These are phyloP conservation scores for Machimus rusticus DNA, from an alignment of 2,888 invertebrate species.

Conservation along the genomic window DNA sequence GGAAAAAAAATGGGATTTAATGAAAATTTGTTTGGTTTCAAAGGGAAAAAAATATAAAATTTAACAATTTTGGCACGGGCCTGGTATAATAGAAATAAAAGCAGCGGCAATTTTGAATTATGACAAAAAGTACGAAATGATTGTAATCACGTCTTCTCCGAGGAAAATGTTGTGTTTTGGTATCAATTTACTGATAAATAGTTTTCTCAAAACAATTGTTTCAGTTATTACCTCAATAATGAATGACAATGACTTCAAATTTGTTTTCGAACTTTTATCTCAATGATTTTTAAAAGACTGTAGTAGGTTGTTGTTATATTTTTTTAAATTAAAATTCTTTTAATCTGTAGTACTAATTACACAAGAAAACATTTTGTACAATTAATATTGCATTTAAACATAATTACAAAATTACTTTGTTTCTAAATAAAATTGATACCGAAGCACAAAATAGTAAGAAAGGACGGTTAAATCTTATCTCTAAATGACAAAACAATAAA, in stretches of 20 bases:
- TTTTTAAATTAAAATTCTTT: no score
- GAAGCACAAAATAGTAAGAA: background rate
- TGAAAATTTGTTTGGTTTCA: background rate
- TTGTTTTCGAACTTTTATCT: no score
- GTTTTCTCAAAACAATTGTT: background rate
- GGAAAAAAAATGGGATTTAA: background rate
- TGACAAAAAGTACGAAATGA: background rate
- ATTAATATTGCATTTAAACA: background rate
- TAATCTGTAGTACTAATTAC: no score
- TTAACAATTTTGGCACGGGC: background rate
- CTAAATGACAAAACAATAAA: slow-evolving; percentile 40
- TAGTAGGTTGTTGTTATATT: no score
- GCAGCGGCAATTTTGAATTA: background rate
- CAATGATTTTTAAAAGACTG: no score
- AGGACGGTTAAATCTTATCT: slow-evolving; percentile 39
- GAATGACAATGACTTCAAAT: no score
- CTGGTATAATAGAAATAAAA: background rate
- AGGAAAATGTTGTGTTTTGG: background rate
- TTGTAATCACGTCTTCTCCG: background rate
- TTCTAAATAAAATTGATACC: background rate
- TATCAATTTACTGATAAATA: background rate
- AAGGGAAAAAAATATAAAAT: background rate
- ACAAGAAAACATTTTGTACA: no score
- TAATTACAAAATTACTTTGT: background rate
- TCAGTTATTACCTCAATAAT: no score